A percentile compares a stretch with the other conserved stretches of the same genome.
Evolutionary conservation across 2,797 vertebrate genomes (phyloP).

Genomic region (Coracias cyanogaster): DNA sequence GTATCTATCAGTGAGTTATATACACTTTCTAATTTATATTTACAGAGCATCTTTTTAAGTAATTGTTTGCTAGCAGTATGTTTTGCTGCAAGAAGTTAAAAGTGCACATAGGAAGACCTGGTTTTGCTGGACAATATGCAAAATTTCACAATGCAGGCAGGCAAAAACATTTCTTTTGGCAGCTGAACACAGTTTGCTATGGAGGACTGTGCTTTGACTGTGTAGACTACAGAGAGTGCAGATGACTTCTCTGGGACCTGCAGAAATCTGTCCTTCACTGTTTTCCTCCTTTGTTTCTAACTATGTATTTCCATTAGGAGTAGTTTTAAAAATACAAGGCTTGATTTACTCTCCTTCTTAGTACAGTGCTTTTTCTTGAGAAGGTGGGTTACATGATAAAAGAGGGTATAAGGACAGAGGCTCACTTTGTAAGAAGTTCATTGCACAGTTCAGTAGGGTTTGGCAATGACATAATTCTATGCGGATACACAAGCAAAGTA

Average conservation of each 20-base stretch:
- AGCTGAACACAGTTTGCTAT: background rate
- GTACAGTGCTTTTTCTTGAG: background rate
- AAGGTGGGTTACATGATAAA: background rate
- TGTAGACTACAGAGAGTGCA: background rate
- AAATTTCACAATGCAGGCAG: constrained; percentile 35
- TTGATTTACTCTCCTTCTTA: background rate
- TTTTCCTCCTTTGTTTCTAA: constrained; percentile 30
- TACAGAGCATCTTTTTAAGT: constrained; percentile 80
- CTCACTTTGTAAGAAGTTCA: background rate
- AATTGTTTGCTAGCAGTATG: constrained; percentile 77
- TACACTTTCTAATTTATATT: constrained; percentile 85
- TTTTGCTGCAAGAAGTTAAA: constrained; percentile 80
- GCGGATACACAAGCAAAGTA: background rate
- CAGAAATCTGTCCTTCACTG: constrained; percentile 6
- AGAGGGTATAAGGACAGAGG: fast-evolving
- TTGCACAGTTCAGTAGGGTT: background rate
- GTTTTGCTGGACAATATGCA: constrained; percentile 52
- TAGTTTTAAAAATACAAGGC: background rate
- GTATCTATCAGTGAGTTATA: constrained; percentile 79
- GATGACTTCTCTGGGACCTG: constrained; percentile 9
- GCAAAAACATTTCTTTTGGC: background rate
- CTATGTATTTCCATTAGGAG: background rate
- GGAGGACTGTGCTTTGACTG: no score
- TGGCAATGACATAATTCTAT: background rate
- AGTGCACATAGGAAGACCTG: constrained; percentile 28